These are phyloP conservation scores for Brachyalestes nurse DNA, from an alignment of 2,797 vertebrate species.

Conservation along the genomic window DNA sequence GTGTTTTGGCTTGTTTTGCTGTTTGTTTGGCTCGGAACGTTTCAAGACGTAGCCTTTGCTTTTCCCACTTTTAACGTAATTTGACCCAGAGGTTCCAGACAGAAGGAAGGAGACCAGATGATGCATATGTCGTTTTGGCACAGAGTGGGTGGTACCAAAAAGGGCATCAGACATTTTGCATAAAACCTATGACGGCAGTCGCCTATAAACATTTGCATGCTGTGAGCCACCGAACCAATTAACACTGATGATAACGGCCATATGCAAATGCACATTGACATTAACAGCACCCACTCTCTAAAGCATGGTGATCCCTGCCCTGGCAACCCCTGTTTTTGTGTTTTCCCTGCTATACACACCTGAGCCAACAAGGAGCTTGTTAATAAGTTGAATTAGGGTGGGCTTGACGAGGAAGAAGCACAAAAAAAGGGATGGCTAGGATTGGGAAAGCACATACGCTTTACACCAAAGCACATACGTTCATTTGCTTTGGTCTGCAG, in stretches of 20 bases:
- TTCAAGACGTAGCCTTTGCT: not conserved
- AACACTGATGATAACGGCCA: not conserved
- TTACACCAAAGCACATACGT: not conserved
- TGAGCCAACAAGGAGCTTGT: no score
- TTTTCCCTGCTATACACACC: no score
- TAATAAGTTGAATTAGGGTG: no score
- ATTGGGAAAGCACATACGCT: not conserved
- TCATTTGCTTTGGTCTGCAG: not conserved
- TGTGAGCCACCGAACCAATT: not conserved
- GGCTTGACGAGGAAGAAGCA: no score
- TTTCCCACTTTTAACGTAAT: not conserved
- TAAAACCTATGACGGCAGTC: not conserved
- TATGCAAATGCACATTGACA: constrained; percentile 17
- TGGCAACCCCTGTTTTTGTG: no score
- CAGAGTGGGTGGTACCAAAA: not conserved
- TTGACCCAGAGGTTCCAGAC: constrained; percentile 2
- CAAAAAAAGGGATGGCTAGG: no score
- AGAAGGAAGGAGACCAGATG: not conserved
- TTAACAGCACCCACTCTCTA: not conserved
- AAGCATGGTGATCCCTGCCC: no score
- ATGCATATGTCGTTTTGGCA: constrained; percentile 12
- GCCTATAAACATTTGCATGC: constrained; percentile 8
- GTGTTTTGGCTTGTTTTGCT: constrained; percentile 8
- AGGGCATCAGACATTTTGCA: constrained; percentile 10
- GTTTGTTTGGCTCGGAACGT: constrained; percentile 19